These are phyloP conservation scores for Troides aeacus DNA, from an alignment of 2,888 invertebrate genomes.

Conservation along the genomic window DNA sequence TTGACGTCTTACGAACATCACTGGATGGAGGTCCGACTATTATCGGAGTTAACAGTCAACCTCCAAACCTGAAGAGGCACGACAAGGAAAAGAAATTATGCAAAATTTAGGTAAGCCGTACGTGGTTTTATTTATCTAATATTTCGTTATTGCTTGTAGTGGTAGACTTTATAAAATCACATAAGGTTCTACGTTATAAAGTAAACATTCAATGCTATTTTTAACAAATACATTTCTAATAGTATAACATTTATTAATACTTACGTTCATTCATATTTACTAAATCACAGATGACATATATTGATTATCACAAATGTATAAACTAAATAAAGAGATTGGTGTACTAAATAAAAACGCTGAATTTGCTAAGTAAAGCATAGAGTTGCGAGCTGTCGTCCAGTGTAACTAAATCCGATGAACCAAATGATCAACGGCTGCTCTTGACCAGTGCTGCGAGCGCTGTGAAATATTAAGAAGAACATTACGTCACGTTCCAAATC, in stretches of 20 bases:
- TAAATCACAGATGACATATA: background rate
- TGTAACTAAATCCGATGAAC: constrained; percentile 25
- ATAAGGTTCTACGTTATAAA: background rate
- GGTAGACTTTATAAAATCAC: too few species aligned
- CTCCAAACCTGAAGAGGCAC: too few species aligned
- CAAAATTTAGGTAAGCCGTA: too few species aligned
- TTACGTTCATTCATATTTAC: constrained; percentile 24
- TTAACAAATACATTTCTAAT: background rate
- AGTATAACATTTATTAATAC: constrained; percentile 4
- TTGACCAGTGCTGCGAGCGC: constrained; percentile 16
- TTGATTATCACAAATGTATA: background rate
- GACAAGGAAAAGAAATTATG: too few species aligned
- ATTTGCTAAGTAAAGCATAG: constrained; percentile 4
- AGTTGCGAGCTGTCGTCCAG: constrained; percentile 19
- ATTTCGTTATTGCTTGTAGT: too few species aligned
- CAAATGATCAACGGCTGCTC: constrained; percentile 27
- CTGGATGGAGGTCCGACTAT: too few species aligned
- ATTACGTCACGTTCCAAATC: constrained; percentile 48
- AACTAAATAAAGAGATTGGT: background rate
- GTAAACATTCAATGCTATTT: background rate
- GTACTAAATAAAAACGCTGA: background rate
- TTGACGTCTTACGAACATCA: too few species aligned
- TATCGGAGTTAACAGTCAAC: too few species aligned
- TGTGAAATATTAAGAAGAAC: constrained; percentile 22
- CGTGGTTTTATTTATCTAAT: too few species aligned